Percentiles rank a stretch among this genome's conserved stretches.
Conservation (phyloP, 2,888 invertebrate genomes). For the Harpagoxenus sublaevis region DNA sequence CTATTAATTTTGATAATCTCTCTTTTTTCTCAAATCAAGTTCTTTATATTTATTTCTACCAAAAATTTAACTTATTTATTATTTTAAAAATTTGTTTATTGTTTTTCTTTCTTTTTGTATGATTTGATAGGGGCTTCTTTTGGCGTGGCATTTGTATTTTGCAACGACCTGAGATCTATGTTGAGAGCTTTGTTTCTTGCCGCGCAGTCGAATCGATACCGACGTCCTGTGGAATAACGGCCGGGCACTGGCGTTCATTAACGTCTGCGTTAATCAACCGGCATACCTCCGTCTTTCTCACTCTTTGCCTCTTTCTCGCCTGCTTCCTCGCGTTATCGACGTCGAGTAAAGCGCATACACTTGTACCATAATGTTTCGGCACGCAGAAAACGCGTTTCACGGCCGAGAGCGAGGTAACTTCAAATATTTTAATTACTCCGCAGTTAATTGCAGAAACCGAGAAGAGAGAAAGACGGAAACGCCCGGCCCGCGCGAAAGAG, state of each 20-base stretch:
- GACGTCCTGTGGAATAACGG: conserved; percentile 64
- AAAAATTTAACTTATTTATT: not conserved
- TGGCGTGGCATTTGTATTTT: conserved; percentile 3
- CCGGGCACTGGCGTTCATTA: conserved; percentile 74
- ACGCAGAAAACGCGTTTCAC: conserved; percentile 32
- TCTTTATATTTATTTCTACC: not conserved
- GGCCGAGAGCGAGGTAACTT: conserved; percentile 43
- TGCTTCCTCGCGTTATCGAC: conserved; percentile 22
- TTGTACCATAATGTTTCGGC: conserved; percentile 29
- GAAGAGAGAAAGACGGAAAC: not conserved
- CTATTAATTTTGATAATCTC: not conserved
- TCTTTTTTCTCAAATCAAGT: not conserved
- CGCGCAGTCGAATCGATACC: conserved; percentile 74
- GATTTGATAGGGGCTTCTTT: not conserved
- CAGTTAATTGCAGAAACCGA: conserved; percentile 72
- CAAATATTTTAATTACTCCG: conserved; percentile 80
- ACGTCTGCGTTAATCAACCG: conserved; percentile 78
- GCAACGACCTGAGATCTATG: conserved; percentile 18
- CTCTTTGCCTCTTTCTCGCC: not conserved
- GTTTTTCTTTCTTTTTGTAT: not conserved
- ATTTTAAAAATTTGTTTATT: not conserved
- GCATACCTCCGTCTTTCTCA: conserved; percentile 42
- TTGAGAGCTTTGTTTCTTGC: conserved; percentile 48
- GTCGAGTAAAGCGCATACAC: conserved; percentile 42
- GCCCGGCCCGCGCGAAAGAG: not conserved